phyloP scores from a whole-genome alignment of 2,797 vertebrate genomes.

The Tympanoctomys barrerae region DNA sequence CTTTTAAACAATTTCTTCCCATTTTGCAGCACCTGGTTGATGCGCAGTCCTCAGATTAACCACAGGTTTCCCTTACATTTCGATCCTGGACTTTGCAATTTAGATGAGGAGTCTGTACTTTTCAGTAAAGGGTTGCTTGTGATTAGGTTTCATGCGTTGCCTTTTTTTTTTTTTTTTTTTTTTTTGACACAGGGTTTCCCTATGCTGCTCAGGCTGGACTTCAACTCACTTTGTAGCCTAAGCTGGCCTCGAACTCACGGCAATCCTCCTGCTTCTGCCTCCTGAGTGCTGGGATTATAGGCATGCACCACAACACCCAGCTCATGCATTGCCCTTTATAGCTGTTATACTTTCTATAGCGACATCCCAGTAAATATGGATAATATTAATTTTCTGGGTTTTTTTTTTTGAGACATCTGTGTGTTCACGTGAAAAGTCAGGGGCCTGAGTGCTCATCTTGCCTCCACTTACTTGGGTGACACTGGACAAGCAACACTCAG shows the following conservation, averaged over 20 bases:
- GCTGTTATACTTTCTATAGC: constrained; percentile 45
- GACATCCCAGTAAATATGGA: constrained; percentile 24
- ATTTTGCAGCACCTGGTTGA: neutral
- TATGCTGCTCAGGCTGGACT: neutral
- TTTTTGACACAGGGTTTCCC: neutral
- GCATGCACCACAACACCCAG: neutral
- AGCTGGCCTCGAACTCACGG: neutral
- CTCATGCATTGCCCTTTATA: neutral
- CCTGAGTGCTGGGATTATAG: neutral
- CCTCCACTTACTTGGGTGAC: neutral
- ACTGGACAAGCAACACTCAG: neutral
- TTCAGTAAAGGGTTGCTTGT: neutral
- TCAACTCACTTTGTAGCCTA: neutral
- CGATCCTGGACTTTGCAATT: neutral
- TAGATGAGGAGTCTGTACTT: neutral
- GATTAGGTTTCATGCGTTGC: neutral
- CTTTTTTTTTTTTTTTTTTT: neutral
- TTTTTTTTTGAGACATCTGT: constrained; percentile 15
- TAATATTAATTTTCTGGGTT: neutral
- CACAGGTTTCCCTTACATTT: neutral
- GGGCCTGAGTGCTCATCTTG: neutral
- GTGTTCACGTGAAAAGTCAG: neutral
- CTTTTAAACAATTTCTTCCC: neutral
- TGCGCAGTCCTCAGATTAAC: neutral
- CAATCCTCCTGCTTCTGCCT: neutral